phyloP scores from a whole-genome alignment of 2,888 invertebrate genomes.

The Xylophagus ater region DNA sequence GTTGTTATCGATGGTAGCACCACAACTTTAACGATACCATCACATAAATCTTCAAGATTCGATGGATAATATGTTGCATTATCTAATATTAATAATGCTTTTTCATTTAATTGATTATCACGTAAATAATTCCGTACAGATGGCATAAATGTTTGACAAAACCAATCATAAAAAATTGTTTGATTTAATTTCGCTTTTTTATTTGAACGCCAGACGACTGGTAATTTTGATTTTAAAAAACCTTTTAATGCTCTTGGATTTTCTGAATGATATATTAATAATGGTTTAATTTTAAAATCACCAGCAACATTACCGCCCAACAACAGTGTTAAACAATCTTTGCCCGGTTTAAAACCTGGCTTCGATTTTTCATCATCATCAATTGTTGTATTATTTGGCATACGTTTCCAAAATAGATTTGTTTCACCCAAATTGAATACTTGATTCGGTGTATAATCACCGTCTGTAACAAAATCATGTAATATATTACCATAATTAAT shows the following conservation, averaged over 20 bases:
- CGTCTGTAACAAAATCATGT: no score
- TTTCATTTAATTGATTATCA: constrained; percentile 18
- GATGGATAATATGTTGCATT: constrained; percentile 20
- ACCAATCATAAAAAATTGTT: constrained; percentile 16
- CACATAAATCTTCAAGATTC: constrained; percentile 15
- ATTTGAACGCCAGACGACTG: constrained; percentile 24
- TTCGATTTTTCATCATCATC: constrained; percentile 21
- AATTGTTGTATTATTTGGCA: constrained; percentile 23
- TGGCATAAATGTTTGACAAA: constrained; percentile 19
- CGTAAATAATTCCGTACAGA: constrained; percentile 18
- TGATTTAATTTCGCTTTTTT: constrained; percentile 22
- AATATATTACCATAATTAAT: no score
- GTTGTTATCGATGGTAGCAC: constrained; percentile 24
- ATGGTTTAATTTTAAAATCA: constrained; percentile 21
- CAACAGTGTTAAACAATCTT: constrained; percentile 22
- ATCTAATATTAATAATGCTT: constrained; percentile 20
- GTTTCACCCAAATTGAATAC: constrained; percentile 21
- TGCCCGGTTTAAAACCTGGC: constrained; percentile 18
- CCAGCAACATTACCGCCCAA: constrained; percentile 23
- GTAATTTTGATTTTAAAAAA: constrained; percentile 20
- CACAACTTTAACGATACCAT: constrained; percentile 6
- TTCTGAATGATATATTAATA: constrained; percentile 23
- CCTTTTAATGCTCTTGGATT: constrained; percentile 23
- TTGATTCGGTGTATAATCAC: no score
- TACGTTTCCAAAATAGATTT: constrained; percentile 21